These are phyloP conservation scores for Coturnix japonica DNA, from an alignment of 2,113 vertebrate genomes.

Conservation along the genomic window DNA sequence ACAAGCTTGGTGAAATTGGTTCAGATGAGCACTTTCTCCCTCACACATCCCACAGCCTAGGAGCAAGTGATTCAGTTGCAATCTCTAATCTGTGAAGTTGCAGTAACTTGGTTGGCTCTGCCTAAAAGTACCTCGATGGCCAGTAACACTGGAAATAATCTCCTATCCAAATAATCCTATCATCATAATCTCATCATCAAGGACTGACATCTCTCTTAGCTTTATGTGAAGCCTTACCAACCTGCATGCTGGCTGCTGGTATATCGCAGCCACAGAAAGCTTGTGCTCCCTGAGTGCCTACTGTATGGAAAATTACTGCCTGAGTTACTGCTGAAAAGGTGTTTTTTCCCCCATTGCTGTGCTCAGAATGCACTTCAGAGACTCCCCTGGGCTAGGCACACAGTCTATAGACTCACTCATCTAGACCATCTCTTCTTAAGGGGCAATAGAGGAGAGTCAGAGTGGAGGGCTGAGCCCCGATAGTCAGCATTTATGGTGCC, in stretches of 20 bases:
- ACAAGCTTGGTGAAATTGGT: no score
- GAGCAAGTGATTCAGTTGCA: neutral
- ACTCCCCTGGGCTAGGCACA: neutral
- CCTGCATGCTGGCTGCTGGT: neutral
- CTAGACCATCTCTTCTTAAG: neutral
- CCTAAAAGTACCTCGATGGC: neutral
- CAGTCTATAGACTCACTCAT: neutral
- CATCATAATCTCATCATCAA: neutral
- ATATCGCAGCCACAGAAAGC: neutral
- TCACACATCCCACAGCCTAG: neutral
- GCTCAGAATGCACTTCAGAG: neutral
- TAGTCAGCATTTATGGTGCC: neutral
- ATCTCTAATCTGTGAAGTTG: neutral
- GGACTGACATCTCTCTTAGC: neutral
- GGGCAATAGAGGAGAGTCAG: neutral
- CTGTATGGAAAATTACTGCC: neutral
- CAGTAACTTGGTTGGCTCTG: neutral
- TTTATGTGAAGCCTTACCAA: neutral
- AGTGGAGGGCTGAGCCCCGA: neutral
- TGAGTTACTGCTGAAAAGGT: neutral
- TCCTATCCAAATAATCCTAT: neutral
- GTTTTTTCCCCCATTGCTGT: neutral
- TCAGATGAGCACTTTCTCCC: neutral
- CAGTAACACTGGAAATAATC: neutral
- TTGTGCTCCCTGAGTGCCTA: neutral